Evolutionary conservation across 2,888 invertebrate species (phyloP), one percentile per base, ranked within the genome.

Genomic region (Byasa hedistus): DNA sequence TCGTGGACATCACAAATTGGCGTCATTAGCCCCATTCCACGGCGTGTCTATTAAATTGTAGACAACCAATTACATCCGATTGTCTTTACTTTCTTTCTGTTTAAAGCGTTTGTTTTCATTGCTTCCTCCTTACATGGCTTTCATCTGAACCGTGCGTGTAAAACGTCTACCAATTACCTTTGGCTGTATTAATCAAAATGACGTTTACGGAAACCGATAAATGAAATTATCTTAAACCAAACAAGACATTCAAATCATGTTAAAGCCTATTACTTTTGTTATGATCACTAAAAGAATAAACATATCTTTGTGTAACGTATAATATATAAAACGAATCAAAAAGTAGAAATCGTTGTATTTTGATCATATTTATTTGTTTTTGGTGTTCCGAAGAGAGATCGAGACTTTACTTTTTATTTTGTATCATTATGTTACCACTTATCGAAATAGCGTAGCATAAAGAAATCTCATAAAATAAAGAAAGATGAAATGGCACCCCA

Each of bases 401-500:
- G 19, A 54, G 52, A 21, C 52, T 61, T 36, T 54, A 48, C 44
- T 56, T 48, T 44, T 60, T 27, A 54, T 39, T 15, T 65, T 60
- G 17, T 56, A 60, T 23, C 52, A 39, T 63, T 27, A 55, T 57
- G 44, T 54, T 54, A 36, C 58, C 66, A 72, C 72, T 74, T 66
- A 70, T 66, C 70, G 70, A 75, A 75, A 76, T 80, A 79, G 79
- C 73, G 71, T 69, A 69, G 76, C 78, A 78, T 80, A 73, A 75
- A 72, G 79, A 81, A 82, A 82, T 79, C 78, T 79, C 79, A 78
- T 83, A 84, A 84, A 84, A 80, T 75, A 78, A 75, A 81, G 79
- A 75, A 81, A 79, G 79, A 76, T 76, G 72, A 78, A 83, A 85
- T 80, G 79, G 79, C 84, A 76, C 87, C 87, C 85, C 81, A 82